Conservation (phyloP, 37 sponge, comb jelly and placozoan species). For the Haliclona indistincta region DNA sequence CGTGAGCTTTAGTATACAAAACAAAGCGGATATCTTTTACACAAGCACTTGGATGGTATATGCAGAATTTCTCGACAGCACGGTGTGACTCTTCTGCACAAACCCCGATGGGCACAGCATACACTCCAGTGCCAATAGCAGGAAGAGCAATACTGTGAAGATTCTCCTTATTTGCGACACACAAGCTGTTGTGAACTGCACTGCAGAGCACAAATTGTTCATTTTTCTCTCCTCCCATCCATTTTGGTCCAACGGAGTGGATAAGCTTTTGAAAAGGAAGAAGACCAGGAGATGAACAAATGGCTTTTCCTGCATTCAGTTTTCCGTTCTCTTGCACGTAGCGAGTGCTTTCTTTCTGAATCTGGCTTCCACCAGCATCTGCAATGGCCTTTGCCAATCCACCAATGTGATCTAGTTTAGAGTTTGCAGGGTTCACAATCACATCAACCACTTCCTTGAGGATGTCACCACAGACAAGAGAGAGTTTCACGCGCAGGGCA, state of each 20-base stretch:
- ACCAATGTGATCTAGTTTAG: conserved; percentile 62
- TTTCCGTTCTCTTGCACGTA: conserved; percentile 32
- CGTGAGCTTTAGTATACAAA: not conserved
- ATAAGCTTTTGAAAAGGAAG: conserved; percentile 73
- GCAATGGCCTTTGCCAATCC: conserved; percentile 74
- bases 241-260: conserved; percentile 80
- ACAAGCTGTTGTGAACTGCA: conserved; percentile 24
- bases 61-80: conserved; percentile 48
- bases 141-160: conserved; percentile 64
- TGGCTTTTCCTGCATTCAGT: conserved; percentile 51
- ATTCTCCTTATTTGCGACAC: conserved; percentile 21
- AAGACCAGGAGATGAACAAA: conserved; percentile 60
- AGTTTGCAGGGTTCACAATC: conserved; percentile 87
- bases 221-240: conserved; percentile 42
- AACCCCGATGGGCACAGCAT: conserved; percentile 54
- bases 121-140: conserved; percentile 73
- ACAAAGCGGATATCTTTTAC: conserved; percentile 41
- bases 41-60: not conserved
- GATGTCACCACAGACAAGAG: conserved; percentile 49
- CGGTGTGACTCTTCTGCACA: conserved; percentile 51
- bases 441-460: conserved; percentile 58
- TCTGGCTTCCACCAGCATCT: conserved; percentile 64
- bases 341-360: conserved; percentile 59
- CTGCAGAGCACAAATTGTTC: conserved; percentile 38
- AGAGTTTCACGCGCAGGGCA: conserved; percentile 9